Evolutionary conservation across 2,888 invertebrate genomes (phyloP), one percentile per base, ranked within the genome.

Genomic region (Drosophila parthenogenetica): DNA sequence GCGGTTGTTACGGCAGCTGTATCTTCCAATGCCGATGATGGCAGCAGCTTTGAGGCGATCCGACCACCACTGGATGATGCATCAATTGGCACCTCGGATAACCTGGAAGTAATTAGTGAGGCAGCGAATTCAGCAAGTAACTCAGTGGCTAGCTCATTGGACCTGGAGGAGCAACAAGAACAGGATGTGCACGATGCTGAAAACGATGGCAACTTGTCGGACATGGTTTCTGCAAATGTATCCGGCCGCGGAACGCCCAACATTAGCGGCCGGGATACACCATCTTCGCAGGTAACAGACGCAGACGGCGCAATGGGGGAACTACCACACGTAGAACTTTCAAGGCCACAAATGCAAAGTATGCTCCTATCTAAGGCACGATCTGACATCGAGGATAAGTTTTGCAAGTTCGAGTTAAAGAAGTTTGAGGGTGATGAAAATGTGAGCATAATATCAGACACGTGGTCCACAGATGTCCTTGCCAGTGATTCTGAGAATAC

Each of bases 391-490:
- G 98, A 99, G 85, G 99, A 99, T 85, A 98, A 98, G 91, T 99
- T 99, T 93, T 98, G 99, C 91, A 98, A 99, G 93, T 99, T 99
- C 92, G 98, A 98, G 91, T 97, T 99, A 37, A 98, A 97, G 92
- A 95, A 95, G 89, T 91, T 95, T 59, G 94, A 94, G 92, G 97
- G 97, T 1, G 99, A 99, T 92, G 99, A 99, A 93, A 98, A 98
- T 0, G 96, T 98, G 82, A 99, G 98, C 39, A 95, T 99, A 89
- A 98, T 99, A 82, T 98, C 98, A 49, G 99, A 99, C 92, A 98
- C 98, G 0, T 99, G 99, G 99, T 98, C 98, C 80, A 99, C 99
- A 0, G 99, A 99, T 92, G 99, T 99, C 49, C 93, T 99, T 61
- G 98, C 98, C 0, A 98, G 98, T 60, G 99, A 99, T 92, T 98